A percentile compares a stretch with the other conserved stretches of the same genome.
These are phyloP conservation scores for Tachina lurida DNA, from an alignment of 2,888 invertebrate species.

Conservation along the genomic window DNA sequence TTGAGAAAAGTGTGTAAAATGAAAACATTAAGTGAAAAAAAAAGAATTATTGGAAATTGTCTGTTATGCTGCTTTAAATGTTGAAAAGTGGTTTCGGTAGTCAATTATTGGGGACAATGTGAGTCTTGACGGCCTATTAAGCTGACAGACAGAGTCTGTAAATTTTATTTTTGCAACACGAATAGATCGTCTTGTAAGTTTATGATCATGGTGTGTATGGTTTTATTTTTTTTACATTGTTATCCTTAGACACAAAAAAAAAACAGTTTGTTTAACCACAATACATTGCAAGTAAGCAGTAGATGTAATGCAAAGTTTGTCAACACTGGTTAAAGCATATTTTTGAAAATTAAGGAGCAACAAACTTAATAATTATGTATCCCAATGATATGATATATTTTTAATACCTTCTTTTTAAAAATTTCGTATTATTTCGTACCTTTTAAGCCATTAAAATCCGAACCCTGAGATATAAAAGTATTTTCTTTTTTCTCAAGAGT, in stretches of 20 bases:
- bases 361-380: neutral
- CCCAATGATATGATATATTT: no score
- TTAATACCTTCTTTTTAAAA: no score
- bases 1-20: constrained; percentile 42
- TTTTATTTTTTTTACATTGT: constrained; percentile 13
- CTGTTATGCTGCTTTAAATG: constrained; percentile 31
- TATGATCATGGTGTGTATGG: constrained; percentile 15
- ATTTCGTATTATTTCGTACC: no score
- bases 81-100: constrained; percentile 58
- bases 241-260: neutral
- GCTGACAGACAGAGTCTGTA: neutral
- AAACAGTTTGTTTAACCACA: constrained; percentile 13
- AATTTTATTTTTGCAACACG: neutral
- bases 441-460: no score
- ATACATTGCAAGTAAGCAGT: neutral
- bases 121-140: constrained; percentile 15
- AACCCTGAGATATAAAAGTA: no score
- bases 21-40: constrained; percentile 13
- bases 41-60: constrained; percentile 15
- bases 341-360: neutral
- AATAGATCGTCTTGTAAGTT: neutral
- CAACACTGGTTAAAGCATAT: constrained; percentile 8
- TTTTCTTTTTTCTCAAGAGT: no score
- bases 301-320: constrained; percentile 49
- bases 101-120: constrained; percentile 57